Evolutionary conservation across 2,888 invertebrate species (phyloP).

Genomic region (Petrophora chlorosata): DNA sequence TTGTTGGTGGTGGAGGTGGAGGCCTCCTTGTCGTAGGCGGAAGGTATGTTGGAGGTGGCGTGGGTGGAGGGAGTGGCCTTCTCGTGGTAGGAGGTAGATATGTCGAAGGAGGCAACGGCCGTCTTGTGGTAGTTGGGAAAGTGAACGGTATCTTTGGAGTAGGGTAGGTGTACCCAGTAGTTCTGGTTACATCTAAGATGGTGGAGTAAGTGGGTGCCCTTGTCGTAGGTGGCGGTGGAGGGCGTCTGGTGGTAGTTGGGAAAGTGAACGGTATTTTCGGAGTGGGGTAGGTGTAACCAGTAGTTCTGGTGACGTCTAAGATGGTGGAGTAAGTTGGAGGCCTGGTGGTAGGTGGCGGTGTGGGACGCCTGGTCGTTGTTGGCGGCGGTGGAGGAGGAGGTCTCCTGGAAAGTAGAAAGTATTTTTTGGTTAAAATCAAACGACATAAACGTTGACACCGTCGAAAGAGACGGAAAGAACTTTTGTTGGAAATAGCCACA

Average conservation of each 20-base stretch:
- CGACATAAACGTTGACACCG: no score
- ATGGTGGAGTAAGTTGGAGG: conserved; percentile 29
- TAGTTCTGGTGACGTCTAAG: conserved; percentile 41
- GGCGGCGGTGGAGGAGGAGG: conserved; percentile 24
- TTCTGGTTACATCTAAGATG: conserved; percentile 38
- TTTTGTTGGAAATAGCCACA: no score
- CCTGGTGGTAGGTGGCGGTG: conserved; percentile 29
- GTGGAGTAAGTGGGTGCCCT: conserved; percentile 35
- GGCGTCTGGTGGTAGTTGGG: conserved; percentile 38
- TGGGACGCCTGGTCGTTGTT: conserved; percentile 39
- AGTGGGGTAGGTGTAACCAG: conserved; percentile 55
- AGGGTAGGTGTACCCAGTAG: conserved; percentile 57
- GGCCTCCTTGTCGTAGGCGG: conserved; percentile 25
- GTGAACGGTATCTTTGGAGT: conserved; percentile 45
- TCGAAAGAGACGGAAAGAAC: no score
- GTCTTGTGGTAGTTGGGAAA: conserved; percentile 35
- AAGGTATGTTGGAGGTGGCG: conserved; percentile 9
- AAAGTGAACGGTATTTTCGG: conserved; percentile 43
- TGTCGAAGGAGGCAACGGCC: conserved; percentile 35
- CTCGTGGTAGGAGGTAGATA: conserved; percentile 34
- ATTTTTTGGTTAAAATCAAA: no score
- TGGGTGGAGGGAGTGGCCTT: conserved; percentile 24
- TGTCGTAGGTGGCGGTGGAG: conserved; percentile 38
- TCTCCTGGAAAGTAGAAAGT: conserved; percentile 9
- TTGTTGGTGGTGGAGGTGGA: conserved; percentile 27